Percentiles rank a stretch among this genome's conserved stretches.
phyloP scores from a whole-genome alignment of 1,140 invertebrate species.

The fruit fly (Drosophila melanogaster) region Release_6_plus_ISO1_MT NT_037436.4:4246501-4247000 shows the following conservation, averaged over 20 bases:
- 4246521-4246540: conserved; percentile 26
- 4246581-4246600: conserved; percentile 47
- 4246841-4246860: conserved; percentile 55
- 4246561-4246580: conserved; percentile 50
- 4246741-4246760: conserved; percentile 30
- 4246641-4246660: conserved; percentile 45
- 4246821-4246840: conserved; percentile 49
- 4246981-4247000: conserved; percentile 24
- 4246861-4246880: conserved; percentile 65
- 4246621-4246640: conserved; percentile 37
- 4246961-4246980: conserved; percentile 17
- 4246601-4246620: conserved; percentile 54
- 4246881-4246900: conserved; percentile 74
- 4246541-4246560: conserved; percentile 58
- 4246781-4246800: conserved; percentile 56
- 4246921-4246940: conserved; percentile 33
- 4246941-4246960: conserved; percentile 28
- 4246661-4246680: conserved; percentile 3
- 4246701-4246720: conserved; percentile 14
- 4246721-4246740: conserved; percentile 12
- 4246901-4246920: conserved; percentile 75
- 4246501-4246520: conserved; percentile 33
- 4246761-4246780: conserved; percentile 51
- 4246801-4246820: conserved; percentile 60
- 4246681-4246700: conserved; percentile 25